These are phyloP conservation scores for Ophion obscuratus DNA, from an alignment of 2,888 invertebrate species.

Conservation along the genomic window DNA sequence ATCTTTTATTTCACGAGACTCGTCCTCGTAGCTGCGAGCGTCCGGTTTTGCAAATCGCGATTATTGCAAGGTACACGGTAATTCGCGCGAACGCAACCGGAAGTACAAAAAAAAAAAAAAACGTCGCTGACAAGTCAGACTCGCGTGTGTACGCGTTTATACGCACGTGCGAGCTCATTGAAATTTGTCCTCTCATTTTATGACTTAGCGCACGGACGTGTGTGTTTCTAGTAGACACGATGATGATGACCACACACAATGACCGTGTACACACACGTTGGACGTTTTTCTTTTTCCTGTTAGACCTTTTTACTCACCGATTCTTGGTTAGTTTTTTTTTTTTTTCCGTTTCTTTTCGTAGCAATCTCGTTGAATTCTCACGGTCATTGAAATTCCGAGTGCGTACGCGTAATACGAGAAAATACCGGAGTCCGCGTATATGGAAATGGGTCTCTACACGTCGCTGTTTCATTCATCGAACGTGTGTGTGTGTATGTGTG, in stretches of 20 bases:
- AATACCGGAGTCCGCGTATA: constrained; percentile 18
- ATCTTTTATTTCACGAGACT: constrained; percentile 4
- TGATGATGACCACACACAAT: not conserved
- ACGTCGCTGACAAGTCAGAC: constrained; percentile 1
- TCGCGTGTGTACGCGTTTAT: not conserved
- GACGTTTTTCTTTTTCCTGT: not conserved
- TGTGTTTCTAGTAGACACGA: not conserved
- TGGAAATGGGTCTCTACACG: constrained; percentile 12
- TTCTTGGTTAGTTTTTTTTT: too few species aligned
- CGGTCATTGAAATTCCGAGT: constrained; percentile 38
- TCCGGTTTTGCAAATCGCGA: constrained; percentile 46
- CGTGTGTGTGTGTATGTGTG: not conserved
- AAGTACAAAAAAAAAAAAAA: constrained; percentile 6
- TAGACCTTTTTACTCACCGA: too few species aligned
- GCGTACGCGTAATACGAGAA: constrained; percentile 22
- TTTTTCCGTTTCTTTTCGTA: constrained; percentile 3
- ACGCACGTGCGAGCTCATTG: constrained; percentile 5
- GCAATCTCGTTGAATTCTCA: constrained; percentile 36
- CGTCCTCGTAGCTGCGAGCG: not conserved
- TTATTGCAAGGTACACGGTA: not conserved
- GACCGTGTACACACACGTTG: not conserved
- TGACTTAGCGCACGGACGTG: not conserved
- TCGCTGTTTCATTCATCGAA: constrained; percentile 54
- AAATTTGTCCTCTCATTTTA: constrained; percentile 28
- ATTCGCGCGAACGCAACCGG: constrained; percentile 39